Percentiles rank a stretch among this genome's conserved stretches.
Conservation (phyloP, 2,888 invertebrate species). For the Heliconius hortense region DNA sequence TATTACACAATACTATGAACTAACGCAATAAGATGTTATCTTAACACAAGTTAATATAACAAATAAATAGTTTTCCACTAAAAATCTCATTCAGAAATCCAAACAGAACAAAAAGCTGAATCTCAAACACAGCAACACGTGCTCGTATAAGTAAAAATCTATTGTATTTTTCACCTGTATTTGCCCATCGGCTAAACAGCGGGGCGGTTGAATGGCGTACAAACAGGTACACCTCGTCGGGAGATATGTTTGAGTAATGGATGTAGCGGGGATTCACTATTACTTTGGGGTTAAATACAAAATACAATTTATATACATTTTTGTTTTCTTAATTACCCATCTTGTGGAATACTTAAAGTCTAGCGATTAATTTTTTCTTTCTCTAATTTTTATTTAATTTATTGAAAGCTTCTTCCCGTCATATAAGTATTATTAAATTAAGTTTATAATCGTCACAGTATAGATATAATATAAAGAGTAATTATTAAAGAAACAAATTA, state of each 20-base stretch:
- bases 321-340: background rate
- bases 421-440: background rate
- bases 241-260: slow-evolving; percentile 23
- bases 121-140: slow-evolving; percentile 21
- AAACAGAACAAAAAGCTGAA: slow-evolving; percentile 33
- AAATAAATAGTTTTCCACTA: slow-evolving; percentile 19
- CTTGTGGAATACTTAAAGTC: background rate
- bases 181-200: slow-evolving; percentile 65
- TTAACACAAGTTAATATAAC: slow-evolving; percentile 5
- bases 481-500: too few relatives aligned
- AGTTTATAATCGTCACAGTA: background rate
- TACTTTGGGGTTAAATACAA: background rate
- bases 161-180: slow-evolving; percentile 64
- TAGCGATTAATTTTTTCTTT: background rate
- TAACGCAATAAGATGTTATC: slow-evolving; percentile 24
- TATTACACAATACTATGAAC: background rate
- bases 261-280: background rate
- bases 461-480: too few relatives aligned
- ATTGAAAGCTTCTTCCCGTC: too few relatives aligned
- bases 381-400: too few relatives aligned
- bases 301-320: background rate
- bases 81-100: slow-evolving; percentile 36
- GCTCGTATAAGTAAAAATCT: slow-evolving; percentile 14
- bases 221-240: slow-evolving; percentile 36
- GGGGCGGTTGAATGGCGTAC: slow-evolving; percentile 37